phyloP scores from a whole-genome alignment of 2,888 invertebrate species.

The Sisyra terminalis region DNA sequence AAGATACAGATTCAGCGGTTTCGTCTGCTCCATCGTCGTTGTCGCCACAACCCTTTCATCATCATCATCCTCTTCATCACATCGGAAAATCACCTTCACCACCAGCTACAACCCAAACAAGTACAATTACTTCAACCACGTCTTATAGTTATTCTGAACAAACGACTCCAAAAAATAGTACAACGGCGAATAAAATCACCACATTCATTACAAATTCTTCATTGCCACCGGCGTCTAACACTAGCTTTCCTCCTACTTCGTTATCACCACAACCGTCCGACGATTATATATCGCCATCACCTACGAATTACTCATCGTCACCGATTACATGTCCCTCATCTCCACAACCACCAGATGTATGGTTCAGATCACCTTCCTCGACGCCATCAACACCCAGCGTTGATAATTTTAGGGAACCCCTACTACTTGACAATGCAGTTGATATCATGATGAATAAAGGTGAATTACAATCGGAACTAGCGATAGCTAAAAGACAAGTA shows the following conservation, averaged over 20 bases:
- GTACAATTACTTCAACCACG: conserved; percentile 21
- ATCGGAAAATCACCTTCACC: conserved; percentile 26
- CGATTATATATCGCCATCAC: conserved; percentile 10
- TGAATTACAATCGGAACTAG: conserved; percentile 27
- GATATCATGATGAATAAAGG: conserved; percentile 16
- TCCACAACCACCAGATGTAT: background rate
- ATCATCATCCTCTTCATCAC: conserved; percentile 13
- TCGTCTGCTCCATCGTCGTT: conserved; percentile 48
- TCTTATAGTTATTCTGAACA: background rate
- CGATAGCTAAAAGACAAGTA: conserved; percentile 31
- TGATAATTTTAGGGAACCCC: conserved; percentile 14
- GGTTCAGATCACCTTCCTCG: background rate
- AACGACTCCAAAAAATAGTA: background rate
- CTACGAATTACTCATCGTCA: conserved; percentile 6
- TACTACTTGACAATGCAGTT: conserved; percentile 9
- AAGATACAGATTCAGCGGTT: conserved; percentile 12
- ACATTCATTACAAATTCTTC: background rate
- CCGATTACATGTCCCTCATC: conserved; percentile 6
- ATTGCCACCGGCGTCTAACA: background rate
- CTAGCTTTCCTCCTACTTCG: conserved; percentile 9
- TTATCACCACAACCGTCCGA: conserved; percentile 12
- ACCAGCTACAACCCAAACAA: conserved; percentile 29
- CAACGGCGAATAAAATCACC: background rate
- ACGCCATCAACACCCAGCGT: background rate
- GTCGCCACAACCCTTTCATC: conserved; percentile 46